Evolutionary conservation across 2,888 invertebrate species (phyloP), one percentile per base, ranked within the genome.

Genomic region (Himalopsyche japonica): DNA sequence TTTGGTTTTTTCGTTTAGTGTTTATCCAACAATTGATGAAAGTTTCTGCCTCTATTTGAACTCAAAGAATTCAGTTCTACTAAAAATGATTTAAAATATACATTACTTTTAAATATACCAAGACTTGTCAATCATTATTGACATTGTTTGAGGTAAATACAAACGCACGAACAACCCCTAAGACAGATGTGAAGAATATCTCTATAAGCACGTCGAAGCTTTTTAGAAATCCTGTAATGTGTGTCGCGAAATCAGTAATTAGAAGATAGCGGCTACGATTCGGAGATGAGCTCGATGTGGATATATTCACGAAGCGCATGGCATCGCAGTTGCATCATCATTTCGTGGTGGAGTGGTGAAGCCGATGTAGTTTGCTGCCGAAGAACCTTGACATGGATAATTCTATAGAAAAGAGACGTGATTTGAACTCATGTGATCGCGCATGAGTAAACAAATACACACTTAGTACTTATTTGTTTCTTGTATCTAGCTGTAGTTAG

Each of bases 321-420:
- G 70, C 27, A 24, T 70, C 27, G 70, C 70, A 15, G 70, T 70
- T 70, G 70, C 70, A 70, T 70, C 70, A 70, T 27, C 70, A 15
- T 24, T 30, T 24, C 27, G 10, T 27, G 24, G 70, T 20, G 27
- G 10, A 70, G 70, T 27, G 15, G 70, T 70, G 70, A 15, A 15
- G 70, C 15, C 20, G 30, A 27, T 24, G 70, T 70, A 57, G 57
- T 57, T 12, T 10, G 70, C 70, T 27, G 70, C 27, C 24, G 70
- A 70, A 32, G 80, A 81, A 80, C 83, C 83, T 83, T 83, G 83
- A 83, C 83, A 83, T 30, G 83, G 49, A 76, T 83, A 83, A 80
- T 76, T 49, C 80, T 76, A 83, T 83, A 80, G 83, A 83, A 83
- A 83, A 83, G 24, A 70, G 30, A 70, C 70, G 70, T 70, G 70